A percentile compares a stretch with the other conserved stretches of the same genome.
These are phyloP conservation scores for Hoplostethus atlanticus DNA, from an alignment of 2,797 vertebrate genomes.

Conservation along the genomic window DNA sequence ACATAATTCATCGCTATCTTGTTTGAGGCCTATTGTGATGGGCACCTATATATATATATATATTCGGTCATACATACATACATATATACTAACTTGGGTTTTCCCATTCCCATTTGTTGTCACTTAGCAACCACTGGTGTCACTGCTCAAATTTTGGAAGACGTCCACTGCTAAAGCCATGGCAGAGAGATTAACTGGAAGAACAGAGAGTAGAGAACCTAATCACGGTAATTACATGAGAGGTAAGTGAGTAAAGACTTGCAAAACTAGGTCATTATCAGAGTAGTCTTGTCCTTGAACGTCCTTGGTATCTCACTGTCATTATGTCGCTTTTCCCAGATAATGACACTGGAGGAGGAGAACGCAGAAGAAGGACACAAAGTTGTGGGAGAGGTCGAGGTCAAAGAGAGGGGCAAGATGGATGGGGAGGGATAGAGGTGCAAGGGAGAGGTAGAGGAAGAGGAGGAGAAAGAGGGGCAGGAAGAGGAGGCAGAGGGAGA, in stretches of 20 bases:
- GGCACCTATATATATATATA: too few species aligned
- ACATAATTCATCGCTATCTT: too few species aligned
- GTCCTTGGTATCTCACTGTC: background rate
- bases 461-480: slow-evolving; percentile 4
- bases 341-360: slow-evolving; percentile 13
- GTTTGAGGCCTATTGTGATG: background rate
- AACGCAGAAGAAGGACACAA: background rate
- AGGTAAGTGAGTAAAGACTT: background rate
- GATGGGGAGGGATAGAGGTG: background rate
- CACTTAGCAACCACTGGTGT: slow-evolving; percentile 4
- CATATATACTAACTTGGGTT: too few species aligned
- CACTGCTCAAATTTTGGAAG: background rate
- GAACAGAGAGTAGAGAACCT: background rate
- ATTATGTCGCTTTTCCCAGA: slow-evolving; percentile 35
- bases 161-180: slow-evolving; percentile 30
- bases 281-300: background rate
- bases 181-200: slow-evolving; percentile 26
- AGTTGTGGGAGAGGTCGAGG: background rate
- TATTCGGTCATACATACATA: too few species aligned
- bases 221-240: slow-evolving; percentile 37
- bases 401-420: background rate
- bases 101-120: background rate
- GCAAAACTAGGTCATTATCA: background rate
- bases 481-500: background rate
- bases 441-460: background rate